Evolutionary conservation across 2,888 invertebrate genomes (phyloP).

Genomic region (Hemistola chrysoprasaria): DNA sequence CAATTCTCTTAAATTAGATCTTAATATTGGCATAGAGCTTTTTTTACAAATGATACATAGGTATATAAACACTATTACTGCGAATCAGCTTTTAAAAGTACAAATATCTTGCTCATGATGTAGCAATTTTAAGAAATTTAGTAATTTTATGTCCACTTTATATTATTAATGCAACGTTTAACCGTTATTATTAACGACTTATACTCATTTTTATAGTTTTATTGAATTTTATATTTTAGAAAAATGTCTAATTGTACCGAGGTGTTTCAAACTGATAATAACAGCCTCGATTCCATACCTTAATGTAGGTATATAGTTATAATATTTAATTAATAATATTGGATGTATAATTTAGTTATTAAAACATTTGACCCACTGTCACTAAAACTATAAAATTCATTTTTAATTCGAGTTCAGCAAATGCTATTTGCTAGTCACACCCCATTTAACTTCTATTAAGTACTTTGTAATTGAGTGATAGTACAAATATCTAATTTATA

Average conservation of each 20-base stretch:
- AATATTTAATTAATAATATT: constrained; percentile 43
- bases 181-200: constrained; percentile 51
- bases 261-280: constrained; percentile 51
- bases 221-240: constrained; percentile 52
- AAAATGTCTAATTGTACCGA: constrained; percentile 53
- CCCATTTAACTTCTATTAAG: constrained; percentile 72
- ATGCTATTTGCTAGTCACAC: constrained; percentile 79
- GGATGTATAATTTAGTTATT: constrained; percentile 45
- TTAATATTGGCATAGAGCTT: constrained; percentile 56
- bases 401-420: constrained; percentile 65
- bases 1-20: constrained; percentile 58
- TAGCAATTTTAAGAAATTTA: constrained; percentile 68
- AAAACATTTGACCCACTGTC: constrained; percentile 68
- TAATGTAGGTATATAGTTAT: constrained; percentile 54
- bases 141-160: constrained; percentile 53
- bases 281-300: constrained; percentile 63
- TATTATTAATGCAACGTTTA: constrained; percentile 49
- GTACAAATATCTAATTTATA: constrained; percentile 82
- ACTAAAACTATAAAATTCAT: constrained; percentile 57
- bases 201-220: constrained; percentile 67
- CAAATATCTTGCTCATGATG: constrained; percentile 78
- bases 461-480: constrained; percentile 80
- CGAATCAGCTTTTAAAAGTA: constrained; percentile 63
- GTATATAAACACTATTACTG: constrained; percentile 41
- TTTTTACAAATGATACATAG: constrained; percentile 23